Evolutionary conservation across 2,888 invertebrate species (phyloP), one percentile per base, ranked within the genome.

Genomic region (Drosophila longiperda): DNA sequence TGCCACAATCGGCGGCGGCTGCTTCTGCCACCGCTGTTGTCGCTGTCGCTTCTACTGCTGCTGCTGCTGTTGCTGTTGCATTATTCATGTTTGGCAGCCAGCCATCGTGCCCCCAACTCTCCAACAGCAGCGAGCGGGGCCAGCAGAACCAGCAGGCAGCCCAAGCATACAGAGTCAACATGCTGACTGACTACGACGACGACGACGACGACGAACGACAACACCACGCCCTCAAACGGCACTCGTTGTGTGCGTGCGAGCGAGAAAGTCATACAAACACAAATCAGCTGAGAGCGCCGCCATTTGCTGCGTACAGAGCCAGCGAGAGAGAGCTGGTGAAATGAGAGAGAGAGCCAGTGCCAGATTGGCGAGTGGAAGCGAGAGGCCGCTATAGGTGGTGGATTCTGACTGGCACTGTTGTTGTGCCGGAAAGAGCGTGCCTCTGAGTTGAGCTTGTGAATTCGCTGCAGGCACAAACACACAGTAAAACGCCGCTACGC

Each of bases 261-360:
- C 72, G 85, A 78, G 80, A 75, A 45, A 70, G 71, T 36, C 54
- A 75, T 82, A 86, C 68, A 72, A 74, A 73, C 82, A 72, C 77
- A 73, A 87, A 81, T 87, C 85, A 83, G 87, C 87, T 85, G 87
- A 86, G 87, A 86, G 87, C 83, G 79, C 85, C 85, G 85, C 85
- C 85, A 86, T 86, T 86, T 86, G 85, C 80, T 71, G 73, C 63
- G 62, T 66, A 57, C 59, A 57, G 20, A 26, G 12, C 40, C 38
- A 64, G 49, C 62, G 62, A 58, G 75, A 58, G 70, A 69, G 70
- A 69, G 69, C 66, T 36, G 15, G 12, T 45, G n/a, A 60, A 45
- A 38, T 32, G 50, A 57, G 80, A 34, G 75, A 64, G 75, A 64
- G 71, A 70, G 80, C 55, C 20, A 57, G 34, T 15, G 34, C 36